Evolutionary conservation across 2,888 invertebrate genomes (phyloP).

Genomic region (Polymixis flavicincta): DNA sequence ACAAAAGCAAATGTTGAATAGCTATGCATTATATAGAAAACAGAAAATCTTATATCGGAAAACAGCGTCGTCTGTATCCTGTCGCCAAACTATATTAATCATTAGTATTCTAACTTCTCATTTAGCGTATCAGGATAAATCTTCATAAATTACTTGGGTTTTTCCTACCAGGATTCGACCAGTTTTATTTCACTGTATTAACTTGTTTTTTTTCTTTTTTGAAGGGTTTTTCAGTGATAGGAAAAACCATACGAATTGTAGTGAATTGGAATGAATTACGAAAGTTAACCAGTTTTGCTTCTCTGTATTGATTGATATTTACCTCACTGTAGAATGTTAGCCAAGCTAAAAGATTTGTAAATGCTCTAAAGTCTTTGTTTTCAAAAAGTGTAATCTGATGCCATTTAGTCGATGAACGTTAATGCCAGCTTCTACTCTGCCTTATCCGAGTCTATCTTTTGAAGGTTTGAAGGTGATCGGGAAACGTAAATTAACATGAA

Average conservation of each 20-base stretch:
- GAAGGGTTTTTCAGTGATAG: background rate
- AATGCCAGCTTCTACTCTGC: too few species aligned
- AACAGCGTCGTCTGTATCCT: slow-evolving; percentile 3
- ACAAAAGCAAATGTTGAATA: slow-evolving; percentile 57
- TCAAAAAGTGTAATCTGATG: background rate
- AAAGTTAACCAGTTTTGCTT: background rate
- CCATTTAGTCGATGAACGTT: background rate
- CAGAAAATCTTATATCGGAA: slow-evolving; percentile 12
- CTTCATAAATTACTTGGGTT: background rate
- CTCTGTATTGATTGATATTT: background rate
- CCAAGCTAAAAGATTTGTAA: background rate
- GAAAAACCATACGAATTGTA: background rate
- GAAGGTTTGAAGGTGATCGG: background rate
- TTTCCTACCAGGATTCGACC: too few species aligned
- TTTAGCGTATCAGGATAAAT: background rate
- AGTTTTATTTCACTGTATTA: background rate
- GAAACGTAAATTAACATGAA: background rate
- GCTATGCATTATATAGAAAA: slow-evolving; percentile 39
- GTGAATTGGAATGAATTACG: background rate
- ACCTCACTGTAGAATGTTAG: too few species aligned
- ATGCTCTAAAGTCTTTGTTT: background rate
- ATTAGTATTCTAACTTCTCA: background rate
- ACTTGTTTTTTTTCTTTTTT: background rate
- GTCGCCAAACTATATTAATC: background rate
- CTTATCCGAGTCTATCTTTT: background rate